phyloP scores from a whole-genome alignment of 1,140 invertebrate species.

The Ceratina japonica region DNA sequence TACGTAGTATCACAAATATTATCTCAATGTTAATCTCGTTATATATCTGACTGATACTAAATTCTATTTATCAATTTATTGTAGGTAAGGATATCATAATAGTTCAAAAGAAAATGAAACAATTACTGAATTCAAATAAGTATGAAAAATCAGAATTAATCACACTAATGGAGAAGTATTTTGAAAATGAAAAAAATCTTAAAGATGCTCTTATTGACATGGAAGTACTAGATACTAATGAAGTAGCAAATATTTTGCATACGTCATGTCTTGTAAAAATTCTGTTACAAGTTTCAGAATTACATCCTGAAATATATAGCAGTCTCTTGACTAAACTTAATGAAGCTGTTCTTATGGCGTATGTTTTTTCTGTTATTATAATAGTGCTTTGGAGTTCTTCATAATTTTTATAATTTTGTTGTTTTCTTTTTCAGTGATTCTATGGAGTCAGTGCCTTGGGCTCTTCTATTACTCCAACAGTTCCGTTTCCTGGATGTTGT shows the following conservation, averaged over 20 bases:
- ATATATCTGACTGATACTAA: conserved; percentile 1
- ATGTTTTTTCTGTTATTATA: conserved; percentile 8
- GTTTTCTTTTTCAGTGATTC: conserved; percentile 62
- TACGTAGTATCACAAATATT: conserved; percentile 46
- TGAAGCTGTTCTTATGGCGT: conserved; percentile 69
- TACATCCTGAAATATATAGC: conserved; percentile 70
- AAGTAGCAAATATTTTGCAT: conserved; percentile 50
- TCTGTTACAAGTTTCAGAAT: conserved; percentile 69
- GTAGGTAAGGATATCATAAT: conserved; percentile 63
- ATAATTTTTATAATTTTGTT: conserved; percentile 15
- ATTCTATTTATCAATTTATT: conserved; percentile 37
- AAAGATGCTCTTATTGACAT: conserved; percentile 67
- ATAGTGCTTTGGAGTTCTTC: not conserved
- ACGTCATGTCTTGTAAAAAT: conserved; percentile 68
- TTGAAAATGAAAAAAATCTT: conserved; percentile 67
- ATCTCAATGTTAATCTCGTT: not conserved
- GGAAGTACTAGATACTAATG: conserved; percentile 56
- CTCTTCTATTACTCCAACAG: conserved; percentile 68
- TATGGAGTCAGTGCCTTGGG: conserved; percentile 69
- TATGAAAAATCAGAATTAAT: conserved; percentile 63
- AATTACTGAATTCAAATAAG: conserved; percentile 54
- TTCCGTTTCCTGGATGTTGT: conserved; percentile 74
- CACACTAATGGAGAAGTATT: conserved; percentile 66
- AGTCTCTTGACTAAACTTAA: conserved; percentile 70
- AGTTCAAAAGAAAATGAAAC: conserved; percentile 66